Base-by-base conservation (phyloP, 1,140 invertebrate genomes). In the Lepeophtheirus salmonis region DNA sequence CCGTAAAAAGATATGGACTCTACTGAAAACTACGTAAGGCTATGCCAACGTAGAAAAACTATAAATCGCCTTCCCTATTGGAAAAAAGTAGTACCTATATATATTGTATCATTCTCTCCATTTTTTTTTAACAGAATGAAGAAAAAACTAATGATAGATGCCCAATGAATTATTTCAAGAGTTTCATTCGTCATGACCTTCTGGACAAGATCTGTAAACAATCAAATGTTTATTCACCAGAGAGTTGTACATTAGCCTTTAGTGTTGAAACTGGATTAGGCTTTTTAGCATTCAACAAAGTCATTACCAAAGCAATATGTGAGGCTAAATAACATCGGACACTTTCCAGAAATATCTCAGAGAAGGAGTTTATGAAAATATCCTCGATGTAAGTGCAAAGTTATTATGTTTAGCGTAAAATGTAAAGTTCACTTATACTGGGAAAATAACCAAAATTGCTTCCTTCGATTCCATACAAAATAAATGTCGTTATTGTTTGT, bases 391-490 rank as follows among this genome's bases (percentile, higher is more conserved):
- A 25, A 2, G 41, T 14, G 6, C 14, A 59, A 25, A 59, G 48
- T 59, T 2, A 14, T 21, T 17, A 55, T 59, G 56, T 59, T 50
- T 3, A 10, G 48, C 26, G 41, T 21, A 17, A 54, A 59, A 14
- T 59, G 56, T 20, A 16, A 48, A 16, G 56, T 59, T 10, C 56
- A 55, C 41, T 59, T 59, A 3, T 59, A 17, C 4, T 59, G 56
- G 2, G 56, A 59, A 54, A 59, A 21, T 26, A 10, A 2, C 50
- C 16, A 26, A 2, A 54, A 59, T 25, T 54, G 26, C 48, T 54
- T 59, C 50, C 21, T 25, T 14, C 14, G 2, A 50, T 59, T 59
- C 18, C 56, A 59, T 21, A 30, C 25, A 56, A 12, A 10, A 56
- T 56, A n/a, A 48, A n/a, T 24, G 22, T 24, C 12, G 24, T 56